phyloP scores from a whole-genome alignment of 2,113 vertebrate genomes.

The Oryctolagus cuniculus region mOryCun1.1 NC_091436.1:129852501-129853000 shows the following conservation, averaged over 20 bases:
- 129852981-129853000: background rate
- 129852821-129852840: slow-evolving; percentile 21
- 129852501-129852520: background rate
- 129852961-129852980: background rate
- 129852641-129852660: background rate
- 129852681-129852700: background rate
- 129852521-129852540: background rate
- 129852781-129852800: background rate
- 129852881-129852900: background rate
- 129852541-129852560: background rate
- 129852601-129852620: background rate
- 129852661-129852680: background rate
- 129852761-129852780: background rate
- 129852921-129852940: background rate
- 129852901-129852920: background rate
- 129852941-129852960: background rate
- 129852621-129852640: background rate
- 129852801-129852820: background rate
- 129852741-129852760: background rate
- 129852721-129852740: background rate
- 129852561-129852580: slow-evolving; percentile 5
- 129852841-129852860: background rate
- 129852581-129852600: background rate
- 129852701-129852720: background rate
- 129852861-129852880: background rate